Percentiles rank a stretch among this genome's conserved stretches.
These are phyloP conservation scores for Melolontha melolontha DNA, from an alignment of 2,888 invertebrate genomes.

Conservation along the genomic window DNA sequence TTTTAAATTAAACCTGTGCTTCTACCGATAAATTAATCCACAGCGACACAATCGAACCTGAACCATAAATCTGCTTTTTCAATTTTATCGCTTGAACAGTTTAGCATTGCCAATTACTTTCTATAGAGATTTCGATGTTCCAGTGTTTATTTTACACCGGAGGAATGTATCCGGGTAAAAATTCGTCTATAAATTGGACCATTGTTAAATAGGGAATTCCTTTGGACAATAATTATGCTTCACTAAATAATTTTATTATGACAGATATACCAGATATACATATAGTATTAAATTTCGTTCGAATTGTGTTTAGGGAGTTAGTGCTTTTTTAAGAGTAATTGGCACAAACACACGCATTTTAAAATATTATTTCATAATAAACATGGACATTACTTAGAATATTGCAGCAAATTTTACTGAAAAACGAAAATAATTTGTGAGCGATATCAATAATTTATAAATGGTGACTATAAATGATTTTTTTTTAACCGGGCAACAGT, in stretches of 20 bases:
- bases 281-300: conserved; percentile 21
- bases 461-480: no score
- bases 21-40: conserved; percentile 56
- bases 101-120: conserved; percentile 52
- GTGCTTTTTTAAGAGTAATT: background rate
- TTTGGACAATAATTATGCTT: conserved; percentile 22
- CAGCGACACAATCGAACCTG: conserved; percentile 53
- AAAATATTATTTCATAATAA: no score
- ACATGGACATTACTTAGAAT: no score
- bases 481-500: no score
- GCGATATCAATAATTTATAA: no score
- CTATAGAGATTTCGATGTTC: conserved; percentile 39
- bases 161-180: conserved; percentile 19
- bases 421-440: no score
- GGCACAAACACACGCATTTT: no score
- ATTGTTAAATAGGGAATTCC: conserved; percentile 18
- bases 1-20: conserved; percentile 56
- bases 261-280: background rate
- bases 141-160: conserved; percentile 35
- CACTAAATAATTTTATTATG: conserved; percentile 23
- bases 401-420: no score
- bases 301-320: background rate
- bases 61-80: conserved; percentile 56
- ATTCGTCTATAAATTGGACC: conserved; percentile 28
- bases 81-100: conserved; percentile 54